Evolutionary conservation across 2,113 vertebrate genomes (phyloP), one percentile per base, ranked within the genome.

Genomic region (Perognathus longimembris): DNA sequence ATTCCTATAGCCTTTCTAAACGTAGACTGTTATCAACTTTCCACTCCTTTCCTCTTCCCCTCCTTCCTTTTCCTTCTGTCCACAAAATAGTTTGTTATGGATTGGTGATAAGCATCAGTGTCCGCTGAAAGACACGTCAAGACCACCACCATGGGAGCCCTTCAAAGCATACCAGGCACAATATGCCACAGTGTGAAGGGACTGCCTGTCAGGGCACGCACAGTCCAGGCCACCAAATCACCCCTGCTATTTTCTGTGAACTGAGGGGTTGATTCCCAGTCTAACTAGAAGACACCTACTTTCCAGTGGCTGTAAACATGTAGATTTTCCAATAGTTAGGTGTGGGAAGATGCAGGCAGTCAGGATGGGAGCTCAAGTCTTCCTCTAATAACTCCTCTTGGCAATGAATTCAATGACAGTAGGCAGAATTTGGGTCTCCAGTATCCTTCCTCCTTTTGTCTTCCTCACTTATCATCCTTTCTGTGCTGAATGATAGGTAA

Each of bases 101-200:
- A 94, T 97, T 92, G 34, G 89, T 94, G 97, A 98, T 98, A 98
- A 98, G 96, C 95, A 98, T 98, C 97, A 94, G 95, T 66, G 97
- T 98, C 96, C 96, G 95, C 80, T 96, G 94, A 97, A 96, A 97
- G 97, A 98, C 97, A 97, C 81, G 95, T 76, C 97, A 96, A 95
- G 97, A 97, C 97, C 96, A 98, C 97, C 97, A 64, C 95, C 92
- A 95, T 64, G 63, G 38, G 83, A 92, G 96, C 86, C 92, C 96
- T 98, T 98, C 97, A 98, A 98, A 98, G 97, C 90, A 90, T 1
- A 69, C 93, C 87, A 87, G 95, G 88, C 95, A 85, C 97, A 97
- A 97, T 97, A 98, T 45, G 78, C 57, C 86, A 7, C 50, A 28
- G 97, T 98, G 97, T 97, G 96, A 98, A 96, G 95, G 95, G 96